Evolutionary conservation across 2,888 invertebrate species (phyloP).

Genomic region (Rotaria macrura): DNA sequence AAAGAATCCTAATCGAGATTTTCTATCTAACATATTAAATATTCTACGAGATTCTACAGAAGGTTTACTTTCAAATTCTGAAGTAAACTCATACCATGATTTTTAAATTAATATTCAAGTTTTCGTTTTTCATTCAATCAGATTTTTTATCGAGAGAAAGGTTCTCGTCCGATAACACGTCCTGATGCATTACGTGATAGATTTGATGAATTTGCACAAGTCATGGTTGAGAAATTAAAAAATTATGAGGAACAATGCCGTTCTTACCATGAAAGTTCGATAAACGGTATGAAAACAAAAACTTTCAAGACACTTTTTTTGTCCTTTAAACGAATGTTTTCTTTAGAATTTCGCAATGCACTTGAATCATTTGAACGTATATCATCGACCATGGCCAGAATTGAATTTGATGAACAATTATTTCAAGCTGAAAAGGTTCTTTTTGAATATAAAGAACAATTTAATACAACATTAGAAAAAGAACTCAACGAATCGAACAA

Average conservation of each 20-base stretch:
- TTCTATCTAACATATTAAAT: constrained; percentile 41
- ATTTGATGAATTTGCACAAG: constrained; percentile 45
- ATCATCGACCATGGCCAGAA: background rate
- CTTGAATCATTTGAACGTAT: constrained; percentile 25
- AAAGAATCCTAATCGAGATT: constrained; percentile 35
- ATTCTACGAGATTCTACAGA: constrained; percentile 43
- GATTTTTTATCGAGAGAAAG: constrained; percentile 47
- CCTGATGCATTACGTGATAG: constrained; percentile 48
- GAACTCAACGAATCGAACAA: background rate
- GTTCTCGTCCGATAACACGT: constrained; percentile 43
- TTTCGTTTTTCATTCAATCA: constrained; percentile 35
- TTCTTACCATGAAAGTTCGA: constrained; percentile 47
- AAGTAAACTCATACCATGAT: constrained; percentile 38
- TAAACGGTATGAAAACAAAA: constrained; percentile 40
- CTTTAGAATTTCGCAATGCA: constrained; percentile 26
- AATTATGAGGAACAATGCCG: constrained; percentile 46
- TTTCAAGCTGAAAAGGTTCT: background rate
- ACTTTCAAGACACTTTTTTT: no score
- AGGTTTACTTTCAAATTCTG: constrained; percentile 44
- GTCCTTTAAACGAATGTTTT: no score
- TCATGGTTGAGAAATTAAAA: constrained; percentile 44
- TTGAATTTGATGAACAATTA: constrained; percentile 21
- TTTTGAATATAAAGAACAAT: background rate
- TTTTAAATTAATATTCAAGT: no score
- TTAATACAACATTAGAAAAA: background rate